A percentile compares a stretch with the other conserved stretches of the same genome.
Evolutionary conservation across 2,797 vertebrate genomes (phyloP).

Genomic region (Hemitrygon akajei): DNA sequence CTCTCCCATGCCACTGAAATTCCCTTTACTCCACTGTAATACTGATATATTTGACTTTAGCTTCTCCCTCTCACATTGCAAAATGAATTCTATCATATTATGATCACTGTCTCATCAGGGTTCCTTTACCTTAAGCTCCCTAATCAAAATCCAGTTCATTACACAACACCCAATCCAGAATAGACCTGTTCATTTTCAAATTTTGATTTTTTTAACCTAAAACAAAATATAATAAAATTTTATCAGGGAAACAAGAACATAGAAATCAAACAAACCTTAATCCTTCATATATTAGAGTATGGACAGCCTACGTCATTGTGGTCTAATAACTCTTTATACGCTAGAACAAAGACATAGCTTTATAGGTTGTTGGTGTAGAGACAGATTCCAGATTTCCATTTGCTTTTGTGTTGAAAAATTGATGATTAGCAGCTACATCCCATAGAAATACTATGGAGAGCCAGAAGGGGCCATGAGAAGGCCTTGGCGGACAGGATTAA

Average conservation of each 20-base stretch:
- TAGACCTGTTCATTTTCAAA: not conserved
- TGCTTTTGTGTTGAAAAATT: not conserved
- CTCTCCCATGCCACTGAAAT: too few relatives aligned
- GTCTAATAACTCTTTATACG: not conserved
- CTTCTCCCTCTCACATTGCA: too few relatives aligned
- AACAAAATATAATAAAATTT: too few relatives aligned
- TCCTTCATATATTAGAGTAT: not conserved
- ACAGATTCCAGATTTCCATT: not conserved
- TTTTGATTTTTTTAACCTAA: not conserved
- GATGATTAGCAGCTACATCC: not conserved
- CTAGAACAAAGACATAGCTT: not conserved
- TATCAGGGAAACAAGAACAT: not conserved
- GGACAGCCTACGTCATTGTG: not conserved
- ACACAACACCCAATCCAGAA: too few relatives aligned
- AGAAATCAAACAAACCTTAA: not conserved
- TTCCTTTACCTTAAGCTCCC: too few relatives aligned
- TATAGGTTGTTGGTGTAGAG: not conserved
- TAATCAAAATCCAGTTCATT: too few relatives aligned
- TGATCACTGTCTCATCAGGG: too few relatives aligned
- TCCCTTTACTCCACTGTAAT: too few relatives aligned
- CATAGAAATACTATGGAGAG: not conserved
- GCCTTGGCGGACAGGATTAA: too few relatives aligned
- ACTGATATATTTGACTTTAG: too few relatives aligned
- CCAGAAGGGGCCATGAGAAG: too few relatives aligned
- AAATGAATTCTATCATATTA: too few relatives aligned